Base-by-base conservation (phyloP, 2,888 invertebrate genomes). In the Apocheima hispidaria region DNA sequence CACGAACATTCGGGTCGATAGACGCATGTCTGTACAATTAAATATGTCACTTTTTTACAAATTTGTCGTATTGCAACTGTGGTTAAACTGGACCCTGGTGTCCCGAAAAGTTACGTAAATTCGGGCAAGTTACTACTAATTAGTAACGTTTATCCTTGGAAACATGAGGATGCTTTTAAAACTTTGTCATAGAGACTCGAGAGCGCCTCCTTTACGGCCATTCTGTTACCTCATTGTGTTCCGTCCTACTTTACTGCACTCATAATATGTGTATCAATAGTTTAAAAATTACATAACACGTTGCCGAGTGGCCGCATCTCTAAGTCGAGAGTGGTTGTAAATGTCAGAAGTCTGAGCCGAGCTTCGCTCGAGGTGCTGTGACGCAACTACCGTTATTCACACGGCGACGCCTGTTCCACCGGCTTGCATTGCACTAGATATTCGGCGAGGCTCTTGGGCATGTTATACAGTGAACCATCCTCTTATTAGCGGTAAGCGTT, bases 341-440 rank as follows among this genome's bases (percentile, higher is more conserved):
- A 81, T 82, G 79, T 82, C 78, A 81, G 79, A 77, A 70, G 65
- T 55, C 54, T 71, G 70, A 62, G 69, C 63, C n/a, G n/a, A 60
- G 70, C 65, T 40, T 56, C 33, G 61, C 52, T 52, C 48, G 65
- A 67, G 50, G 64, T 63, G 69, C 60, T 68, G 71, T 86, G 85
- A 84, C 80, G 83, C 82, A 86, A 86, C 72, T 69, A 83, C 86
- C 81, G 86, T 86, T 86, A 82, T 84, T 84, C 86, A 82, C 84
- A 84, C 82, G 82, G 73, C 73, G 77, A 72, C 65, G 77, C 76
- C 78, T 77, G 73, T 75, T 75, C 77, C 70, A 74, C 74, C 73
- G 72, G 74, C 72, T 77, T 77, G 74, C 73, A 70, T 71, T 66
- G 66, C 61, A 66, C 69, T 41, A 57, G 61, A 57, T 57, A 62